Evolutionary conservation across 2,888 invertebrate species (phyloP).

Genomic region (Nomada fucata): DNA sequence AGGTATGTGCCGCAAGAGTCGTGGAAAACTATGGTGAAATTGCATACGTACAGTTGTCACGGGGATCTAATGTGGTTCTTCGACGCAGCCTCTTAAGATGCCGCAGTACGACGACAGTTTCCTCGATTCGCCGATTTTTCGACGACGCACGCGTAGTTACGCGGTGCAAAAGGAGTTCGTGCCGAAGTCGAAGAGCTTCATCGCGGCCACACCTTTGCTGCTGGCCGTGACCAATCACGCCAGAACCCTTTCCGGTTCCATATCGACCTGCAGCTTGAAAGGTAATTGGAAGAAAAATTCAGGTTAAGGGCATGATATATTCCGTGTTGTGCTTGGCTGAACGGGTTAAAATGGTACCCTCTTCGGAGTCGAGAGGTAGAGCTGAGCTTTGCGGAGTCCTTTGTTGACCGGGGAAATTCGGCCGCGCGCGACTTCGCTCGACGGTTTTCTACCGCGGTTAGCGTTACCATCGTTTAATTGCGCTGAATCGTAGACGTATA

Average conservation of each 20-base stretch:
- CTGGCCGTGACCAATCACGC: conserved; percentile 81
- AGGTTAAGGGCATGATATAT: conserved; percentile 56
- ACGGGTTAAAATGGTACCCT: conserved; percentile 21
- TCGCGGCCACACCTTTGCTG: conserved; percentile 80
- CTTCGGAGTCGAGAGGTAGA: background rate
- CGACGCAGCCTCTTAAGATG: conserved; percentile 70
- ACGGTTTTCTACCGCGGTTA: background rate
- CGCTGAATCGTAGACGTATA: too few relatives aligned
- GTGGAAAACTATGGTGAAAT: background rate
- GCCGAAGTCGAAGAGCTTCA: conserved; percentile 80
- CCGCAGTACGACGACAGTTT: conserved; percentile 83
- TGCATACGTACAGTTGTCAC: too few relatives aligned
- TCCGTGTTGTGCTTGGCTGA: conserved; percentile 28
- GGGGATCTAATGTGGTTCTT: conserved; percentile 20
- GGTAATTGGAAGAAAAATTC: conserved; percentile 75
- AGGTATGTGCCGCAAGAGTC: background rate
- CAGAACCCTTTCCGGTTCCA: conserved; percentile 78
- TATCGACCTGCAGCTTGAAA: conserved; percentile 80
- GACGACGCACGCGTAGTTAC: conserved; percentile 81
- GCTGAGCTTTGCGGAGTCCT: conserved; percentile 9
- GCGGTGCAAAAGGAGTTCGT: conserved; percentile 80
- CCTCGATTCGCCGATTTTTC: conserved; percentile 81
- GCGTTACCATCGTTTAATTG: background rate
- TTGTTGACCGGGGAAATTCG: conserved; percentile 27
- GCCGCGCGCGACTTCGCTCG: background rate